Evolutionary conservation across 1,140 invertebrate species (phyloP).

Genomic region (Lepeophtheirus salmonis): DNA sequence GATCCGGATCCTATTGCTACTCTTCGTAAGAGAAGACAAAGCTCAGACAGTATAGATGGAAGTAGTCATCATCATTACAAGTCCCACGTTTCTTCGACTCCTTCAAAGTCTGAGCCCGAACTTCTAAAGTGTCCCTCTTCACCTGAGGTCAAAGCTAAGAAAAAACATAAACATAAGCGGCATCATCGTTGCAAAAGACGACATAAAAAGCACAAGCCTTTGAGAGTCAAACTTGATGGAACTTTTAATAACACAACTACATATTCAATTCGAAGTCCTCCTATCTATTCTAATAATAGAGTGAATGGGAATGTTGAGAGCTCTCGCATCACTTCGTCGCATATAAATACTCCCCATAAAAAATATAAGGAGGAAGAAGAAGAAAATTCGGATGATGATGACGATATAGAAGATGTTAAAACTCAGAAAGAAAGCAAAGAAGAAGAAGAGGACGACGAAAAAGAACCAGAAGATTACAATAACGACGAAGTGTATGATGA

Average conservation of each 20-base stretch:
- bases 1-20: slow-evolving; percentile 13
- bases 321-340: not conserved
- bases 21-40: not conserved
- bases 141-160: not conserved
- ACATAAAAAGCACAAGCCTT: not conserved
- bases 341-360: not conserved
- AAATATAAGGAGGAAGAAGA: slow-evolving; percentile 3
- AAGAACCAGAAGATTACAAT: too few species aligned
- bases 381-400: not conserved
- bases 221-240: slow-evolving; percentile 3
- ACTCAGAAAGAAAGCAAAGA: not conserved
- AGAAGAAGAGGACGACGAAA: not conserved
- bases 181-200: not conserved
- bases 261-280: slow-evolving; percentile 7
- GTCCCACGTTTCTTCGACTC: not conserved
- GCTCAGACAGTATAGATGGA: slow-evolving; percentile 5
- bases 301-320: not conserved
- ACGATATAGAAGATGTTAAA: not conserved
- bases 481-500: too few species aligned
- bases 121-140: not conserved
- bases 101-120: not conserved
- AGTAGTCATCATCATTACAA: slow-evolving; percentile 3
- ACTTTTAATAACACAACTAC: slow-evolving; percentile 15
- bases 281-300: not conserved
- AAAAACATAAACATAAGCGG: slow-evolving; percentile 5